phyloP scores from a whole-genome alignment of 2,113 vertebrate genomes.

The Oenanthe oenanthe region DNA sequence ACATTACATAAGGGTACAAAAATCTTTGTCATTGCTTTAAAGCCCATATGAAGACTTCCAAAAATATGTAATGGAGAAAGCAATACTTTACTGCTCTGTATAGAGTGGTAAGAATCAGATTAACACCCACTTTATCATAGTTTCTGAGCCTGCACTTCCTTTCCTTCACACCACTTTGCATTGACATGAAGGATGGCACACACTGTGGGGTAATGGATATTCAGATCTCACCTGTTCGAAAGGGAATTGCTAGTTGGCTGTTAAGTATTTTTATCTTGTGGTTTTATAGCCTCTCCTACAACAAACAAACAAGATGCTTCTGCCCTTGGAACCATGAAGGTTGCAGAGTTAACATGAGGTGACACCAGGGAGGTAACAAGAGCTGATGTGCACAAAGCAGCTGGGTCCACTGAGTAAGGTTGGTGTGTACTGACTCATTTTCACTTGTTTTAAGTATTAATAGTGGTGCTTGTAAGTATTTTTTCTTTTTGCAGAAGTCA shows the following conservation, averaged over 20 bases:
- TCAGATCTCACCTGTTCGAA: conserved; percentile 5
- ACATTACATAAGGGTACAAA: not conserved
- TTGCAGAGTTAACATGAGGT: not conserved
- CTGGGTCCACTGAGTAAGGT: not conserved
- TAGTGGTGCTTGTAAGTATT: not conserved
- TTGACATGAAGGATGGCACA: not conserved
- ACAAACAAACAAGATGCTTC: not conserved
- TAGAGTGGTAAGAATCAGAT: not conserved
- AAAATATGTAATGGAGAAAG: not conserved
- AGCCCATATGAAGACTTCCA: not conserved
- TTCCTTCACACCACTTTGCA: not conserved
- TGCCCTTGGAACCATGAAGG: not conserved
- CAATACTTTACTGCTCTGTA: not conserved
- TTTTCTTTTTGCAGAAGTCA: not conserved
- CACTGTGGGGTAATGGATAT: not conserved
- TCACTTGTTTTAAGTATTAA: not conserved
- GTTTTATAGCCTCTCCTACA: not conserved
- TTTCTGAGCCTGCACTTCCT: not conserved
- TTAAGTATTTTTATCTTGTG: conserved; percentile 9
- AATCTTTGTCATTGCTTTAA: not conserved
- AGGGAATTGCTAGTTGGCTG: not conserved
- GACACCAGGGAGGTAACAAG: not conserved
- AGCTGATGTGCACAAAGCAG: not conserved
- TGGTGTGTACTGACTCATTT: not conserved
- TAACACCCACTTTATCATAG: not conserved